These are phyloP conservation scores for Mantis religiosa DNA, from an alignment of 2,888 invertebrate species.

Conservation along the genomic window DNA sequence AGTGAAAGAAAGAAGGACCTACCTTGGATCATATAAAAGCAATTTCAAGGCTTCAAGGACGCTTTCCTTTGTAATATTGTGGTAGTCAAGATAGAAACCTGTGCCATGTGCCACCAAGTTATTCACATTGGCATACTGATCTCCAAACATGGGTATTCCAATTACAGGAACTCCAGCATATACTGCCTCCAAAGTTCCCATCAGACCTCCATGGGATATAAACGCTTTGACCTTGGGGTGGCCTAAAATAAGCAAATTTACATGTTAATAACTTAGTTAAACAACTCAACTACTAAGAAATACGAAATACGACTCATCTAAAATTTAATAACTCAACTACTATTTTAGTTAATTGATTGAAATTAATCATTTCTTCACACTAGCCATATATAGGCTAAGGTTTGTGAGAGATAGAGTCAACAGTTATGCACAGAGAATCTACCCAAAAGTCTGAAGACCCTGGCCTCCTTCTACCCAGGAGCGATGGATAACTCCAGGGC, in stretches of 20 bases:
- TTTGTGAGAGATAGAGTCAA: no score
- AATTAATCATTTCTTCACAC: no score
- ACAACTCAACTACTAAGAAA: no score
- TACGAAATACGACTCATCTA: no score
- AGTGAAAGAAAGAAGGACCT: background rate
- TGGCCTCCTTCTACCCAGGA: no score
- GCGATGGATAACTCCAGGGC: no score
- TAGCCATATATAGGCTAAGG: no score
- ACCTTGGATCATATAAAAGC: conserved; percentile 41
- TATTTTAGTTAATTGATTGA: no score
- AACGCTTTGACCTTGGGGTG: conserved; percentile 65
- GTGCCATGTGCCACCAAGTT: conserved; percentile 57
- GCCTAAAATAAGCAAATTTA: conserved; percentile 45
- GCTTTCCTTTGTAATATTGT: conserved; percentile 53
- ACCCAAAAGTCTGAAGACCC: no score
- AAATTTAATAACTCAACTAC: no score
- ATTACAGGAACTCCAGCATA: conserved; percentile 63
- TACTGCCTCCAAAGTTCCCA: conserved; percentile 63
- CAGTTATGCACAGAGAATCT: no score
- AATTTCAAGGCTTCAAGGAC: conserved; percentile 54
- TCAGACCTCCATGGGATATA: conserved; percentile 63
- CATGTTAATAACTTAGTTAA: background rate
- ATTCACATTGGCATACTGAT: conserved; percentile 63
- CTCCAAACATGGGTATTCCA: conserved; percentile 66
- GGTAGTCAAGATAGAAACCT: conserved; percentile 54